Base-by-base conservation (phyloP, 2,888 invertebrate species). In the Ormyrus labotus region DNA sequence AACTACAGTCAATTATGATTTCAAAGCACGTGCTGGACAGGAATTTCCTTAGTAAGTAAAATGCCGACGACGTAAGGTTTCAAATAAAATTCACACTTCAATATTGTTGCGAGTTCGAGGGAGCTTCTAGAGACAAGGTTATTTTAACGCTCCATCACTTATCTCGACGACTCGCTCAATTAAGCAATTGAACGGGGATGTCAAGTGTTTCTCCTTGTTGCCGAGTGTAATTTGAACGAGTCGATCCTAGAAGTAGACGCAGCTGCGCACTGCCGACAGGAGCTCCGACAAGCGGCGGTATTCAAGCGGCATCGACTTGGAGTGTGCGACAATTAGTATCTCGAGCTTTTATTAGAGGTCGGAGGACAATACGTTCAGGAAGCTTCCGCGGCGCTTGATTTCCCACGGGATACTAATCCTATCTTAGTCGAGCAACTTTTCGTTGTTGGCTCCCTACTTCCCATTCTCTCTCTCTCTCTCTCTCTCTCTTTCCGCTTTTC, bases 371-470 rank as follows among this genome's bases (percentile, higher is more conserved):
- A 87, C 84, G 85, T 86, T 86, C 83, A 82, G 82, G 84, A 84
- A 85, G 85, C 85, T 83, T 81, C 77, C 83, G 78, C 82, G 82
- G 82, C 83, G 82, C 85, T 83, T 90, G 88, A 90, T 90, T 90
- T 90, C 90, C 89, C 90, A 78, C 75, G 89, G 88, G 90, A 86
- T 81, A 84, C 86, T 87, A 87, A 90, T 89, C 86, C 88, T 86
- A 87, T 87, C 87, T 86, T 84, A 85, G 84, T 84, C 55, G 84
- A 81, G 83, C 84, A 87, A 87, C 87, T 88, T 88, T 87, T 85
- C 85, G 84, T 80, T 83, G 84, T 84, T 84, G 83, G 78, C 80
- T 84, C 82, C 83, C 83, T 83, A 84, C 83, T 83, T 83, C 82
- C 83, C 76, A 73, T 81, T 83, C 83, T 84, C 75, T 78, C 77